A percentile compares a stretch with the other conserved stretches of the same genome.
These are phyloP conservation scores for Festucalex cinctus DNA, from an alignment of 2,113 vertebrate species.

Conservation along the genomic window DNA sequence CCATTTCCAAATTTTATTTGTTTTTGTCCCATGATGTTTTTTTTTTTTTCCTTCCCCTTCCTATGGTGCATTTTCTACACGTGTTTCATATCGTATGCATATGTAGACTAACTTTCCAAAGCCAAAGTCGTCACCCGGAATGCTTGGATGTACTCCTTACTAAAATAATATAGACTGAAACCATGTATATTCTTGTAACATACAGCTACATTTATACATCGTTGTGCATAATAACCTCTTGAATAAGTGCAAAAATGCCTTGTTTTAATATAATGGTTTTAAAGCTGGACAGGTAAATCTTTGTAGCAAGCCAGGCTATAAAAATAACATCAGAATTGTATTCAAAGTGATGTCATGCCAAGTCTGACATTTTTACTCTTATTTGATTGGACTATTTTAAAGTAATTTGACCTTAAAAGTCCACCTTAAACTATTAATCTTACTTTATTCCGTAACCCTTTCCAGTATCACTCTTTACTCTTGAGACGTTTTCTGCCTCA, in stretches of 20 bases:
- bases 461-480: conserved; percentile 28
- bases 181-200: conserved; percentile 77
- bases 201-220: conserved; percentile 70
- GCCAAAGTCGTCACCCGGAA: conserved; percentile 75
- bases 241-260: conserved; percentile 53
- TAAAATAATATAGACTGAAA: conserved; percentile 68
- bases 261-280: conserved; percentile 70
- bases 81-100: conserved; percentile 58
- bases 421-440: conserved; percentile 36
- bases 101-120: conserved; percentile 73
- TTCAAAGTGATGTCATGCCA: conserved; percentile 39
- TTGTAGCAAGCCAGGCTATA: conserved; percentile 49
- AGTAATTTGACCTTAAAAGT: conserved; percentile 67
- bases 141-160: conserved; percentile 74
- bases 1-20: conserved; percentile 33
- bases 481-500: conserved; percentile 48
- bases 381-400: conserved; percentile 45
- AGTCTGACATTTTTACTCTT: conserved; percentile 54
- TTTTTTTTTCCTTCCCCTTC: conserved; percentile 9
- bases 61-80: conserved; percentile 54
- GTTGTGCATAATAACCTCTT: conserved; percentile 73
- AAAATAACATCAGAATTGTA: conserved; percentile 36
- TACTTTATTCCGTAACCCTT: conserved; percentile 21
- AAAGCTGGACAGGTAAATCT: conserved; percentile 54
- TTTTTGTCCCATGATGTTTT: conserved; percentile 25